Conservation (phyloP, 2,888 invertebrate genomes). For the Parochlus steinenii region DNA sequence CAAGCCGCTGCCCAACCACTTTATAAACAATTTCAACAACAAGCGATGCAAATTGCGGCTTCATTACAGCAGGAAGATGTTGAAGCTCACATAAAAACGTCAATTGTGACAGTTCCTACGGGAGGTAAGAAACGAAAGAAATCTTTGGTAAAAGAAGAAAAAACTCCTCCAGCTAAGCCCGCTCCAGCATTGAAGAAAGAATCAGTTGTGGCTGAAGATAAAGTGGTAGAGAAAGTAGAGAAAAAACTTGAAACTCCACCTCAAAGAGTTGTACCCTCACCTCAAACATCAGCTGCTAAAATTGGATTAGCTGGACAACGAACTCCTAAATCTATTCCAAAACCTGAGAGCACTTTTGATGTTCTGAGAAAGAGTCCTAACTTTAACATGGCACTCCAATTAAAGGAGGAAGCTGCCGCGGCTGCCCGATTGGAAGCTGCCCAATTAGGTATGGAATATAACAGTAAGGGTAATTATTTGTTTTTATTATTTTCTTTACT, state of each 20-base stretch:
- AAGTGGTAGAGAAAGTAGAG: conserved; percentile 26
- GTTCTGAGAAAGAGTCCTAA: conserved; percentile 27
- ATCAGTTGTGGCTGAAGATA: conserved; percentile 26
- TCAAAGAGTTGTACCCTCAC: conserved; percentile 11
- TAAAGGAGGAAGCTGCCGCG: no score
- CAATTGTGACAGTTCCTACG: conserved; percentile 7
- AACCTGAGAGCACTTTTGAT: conserved; percentile 33
- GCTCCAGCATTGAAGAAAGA: conserved; percentile 9
- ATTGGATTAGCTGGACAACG: conserved; percentile 16
- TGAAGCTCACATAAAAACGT: conserved; percentile 10
- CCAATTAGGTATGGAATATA: no score
- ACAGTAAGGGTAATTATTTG: no score
- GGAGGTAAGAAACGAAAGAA: conserved; percentile 21
- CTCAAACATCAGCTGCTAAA: conserved; percentile 12
- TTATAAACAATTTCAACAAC: neutral
- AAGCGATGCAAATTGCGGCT: neutral
- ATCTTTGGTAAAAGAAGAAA: conserved; percentile 26
- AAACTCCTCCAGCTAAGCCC: conserved; percentile 18
- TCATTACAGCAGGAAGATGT: conserved; percentile 7
- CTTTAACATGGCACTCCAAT: conserved; percentile 23
- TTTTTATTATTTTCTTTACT: no score
- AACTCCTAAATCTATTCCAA: conserved; percentile 35
- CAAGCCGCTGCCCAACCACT: neutral
- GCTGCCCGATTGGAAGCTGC: no score
- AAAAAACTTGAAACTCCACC: conserved; percentile 9